Evolutionary conservation across 1,140 invertebrate genomes (phyloP).

Genomic region (Gryllus bimaculatus): DNA sequence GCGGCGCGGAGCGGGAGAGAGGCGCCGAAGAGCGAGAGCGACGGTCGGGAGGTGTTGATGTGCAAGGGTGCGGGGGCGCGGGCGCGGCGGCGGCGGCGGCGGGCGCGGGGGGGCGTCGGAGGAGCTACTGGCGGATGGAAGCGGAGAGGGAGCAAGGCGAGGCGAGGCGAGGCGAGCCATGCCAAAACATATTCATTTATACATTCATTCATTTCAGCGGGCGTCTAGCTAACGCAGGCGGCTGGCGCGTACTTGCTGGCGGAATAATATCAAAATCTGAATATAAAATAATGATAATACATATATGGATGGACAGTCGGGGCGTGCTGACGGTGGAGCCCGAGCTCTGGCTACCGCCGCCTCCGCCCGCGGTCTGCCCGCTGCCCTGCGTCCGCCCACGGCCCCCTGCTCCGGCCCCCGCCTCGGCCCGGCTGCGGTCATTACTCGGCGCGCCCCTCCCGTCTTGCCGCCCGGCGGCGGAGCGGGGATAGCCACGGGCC

Average conservation of each 20-base stretch:
- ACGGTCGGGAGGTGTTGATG: neutral
- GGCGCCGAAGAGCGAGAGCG: neutral
- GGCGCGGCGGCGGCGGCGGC: neutral
- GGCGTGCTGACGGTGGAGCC: neutral
- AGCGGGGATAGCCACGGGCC: no score
- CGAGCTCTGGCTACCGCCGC: neutral
- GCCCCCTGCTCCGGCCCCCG: no score
- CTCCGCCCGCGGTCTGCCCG: no score
- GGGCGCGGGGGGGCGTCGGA: neutral
- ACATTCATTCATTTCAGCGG: conserved; percentile 20
- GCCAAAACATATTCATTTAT: conserved; percentile 21
- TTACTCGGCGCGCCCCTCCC: no score
- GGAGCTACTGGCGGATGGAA: neutral
- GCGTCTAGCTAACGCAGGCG: conserved; percentile 8
- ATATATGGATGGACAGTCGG: conserved; percentile 19
- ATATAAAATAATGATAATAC: conserved; percentile 22
- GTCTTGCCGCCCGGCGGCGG: no score
- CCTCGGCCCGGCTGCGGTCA: no score
- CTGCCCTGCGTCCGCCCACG: no score
- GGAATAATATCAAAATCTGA: conserved; percentile 19
- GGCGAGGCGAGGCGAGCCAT: conserved; percentile 16
- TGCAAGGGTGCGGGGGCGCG: neutral
- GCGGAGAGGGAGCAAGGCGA: neutral
- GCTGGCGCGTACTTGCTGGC: conserved; percentile 9
- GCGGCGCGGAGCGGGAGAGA: neutral